Conservation (phyloP, 2,888 invertebrate species). For the Perizoma flavofasciatum region DNA sequence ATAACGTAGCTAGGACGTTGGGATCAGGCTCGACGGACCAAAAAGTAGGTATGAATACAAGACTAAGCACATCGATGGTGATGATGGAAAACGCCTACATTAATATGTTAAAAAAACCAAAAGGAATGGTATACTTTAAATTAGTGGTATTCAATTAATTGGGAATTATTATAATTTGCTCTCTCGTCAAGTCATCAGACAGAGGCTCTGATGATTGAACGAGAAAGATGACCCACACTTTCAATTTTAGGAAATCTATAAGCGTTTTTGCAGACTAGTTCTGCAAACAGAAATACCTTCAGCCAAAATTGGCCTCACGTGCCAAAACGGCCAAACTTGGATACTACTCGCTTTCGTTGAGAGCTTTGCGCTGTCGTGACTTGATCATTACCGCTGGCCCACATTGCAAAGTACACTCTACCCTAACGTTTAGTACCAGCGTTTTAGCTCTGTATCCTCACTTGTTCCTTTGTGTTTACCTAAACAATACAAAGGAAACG, state of each 20-base stretch:
- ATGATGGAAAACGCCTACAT: neutral
- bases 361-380: constrained; percentile 56
- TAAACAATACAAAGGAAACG: constrained; percentile 33
- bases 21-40: no score
- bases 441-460: constrained; percentile 39
- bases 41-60: no score
- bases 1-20: neutral
- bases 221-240: constrained; percentile 34
- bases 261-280: constrained; percentile 19
- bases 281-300: constrained; percentile 28
- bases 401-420: constrained; percentile 59
- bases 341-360: constrained; percentile 44
- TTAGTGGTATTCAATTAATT: constrained; percentile 25
- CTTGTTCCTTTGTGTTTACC: constrained; percentile 40
- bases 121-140: constrained; percentile 13
- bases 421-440: constrained; percentile 43
- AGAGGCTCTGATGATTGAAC: no score
- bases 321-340: constrained; percentile 35
- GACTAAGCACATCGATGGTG: no score
- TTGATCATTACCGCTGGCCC: constrained; percentile 58
- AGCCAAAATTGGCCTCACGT: constrained; percentile 34
- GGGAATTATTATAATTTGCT: constrained; percentile 27
- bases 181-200: constrained; percentile 3
- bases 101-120: constrained; percentile 12
- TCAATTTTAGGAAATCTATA: constrained; percentile 25